Percentiles rank a stretch among this genome's conserved stretches.
These are phyloP conservation scores for Frankliniella intonsa DNA, from an alignment of 2,888 invertebrate species.

Conservation along the genomic window DNA sequence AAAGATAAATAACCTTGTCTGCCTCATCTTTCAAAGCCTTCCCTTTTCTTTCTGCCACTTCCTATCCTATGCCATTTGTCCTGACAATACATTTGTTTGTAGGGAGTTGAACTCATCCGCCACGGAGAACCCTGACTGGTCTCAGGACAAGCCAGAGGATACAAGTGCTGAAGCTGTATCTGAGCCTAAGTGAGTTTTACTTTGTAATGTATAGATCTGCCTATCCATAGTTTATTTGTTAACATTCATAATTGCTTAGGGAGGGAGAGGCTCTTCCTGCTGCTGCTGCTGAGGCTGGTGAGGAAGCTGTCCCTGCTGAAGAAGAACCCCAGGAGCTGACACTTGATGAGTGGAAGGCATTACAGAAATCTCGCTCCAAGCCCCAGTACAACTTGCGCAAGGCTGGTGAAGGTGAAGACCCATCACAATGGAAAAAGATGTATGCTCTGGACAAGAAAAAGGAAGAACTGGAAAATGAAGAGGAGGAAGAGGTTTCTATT, in stretches of 20 bases:
- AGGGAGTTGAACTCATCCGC: slow-evolving; percentile 12
- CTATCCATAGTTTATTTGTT: background rate
- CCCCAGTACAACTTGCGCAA: slow-evolving; percentile 88
- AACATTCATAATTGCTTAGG: slow-evolving; percentile 36
- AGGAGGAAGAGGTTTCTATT: slow-evolving; percentile 41
- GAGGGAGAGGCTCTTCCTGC: slow-evolving; percentile 42
- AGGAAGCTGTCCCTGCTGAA: slow-evolving; percentile 55
- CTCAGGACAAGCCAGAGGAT: slow-evolving; percentile 53
- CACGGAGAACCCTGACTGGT: background rate
- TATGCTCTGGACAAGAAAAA: slow-evolving; percentile 67
- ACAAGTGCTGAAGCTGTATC: slow-evolving; percentile 42
- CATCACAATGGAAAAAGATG: slow-evolving; percentile 89
- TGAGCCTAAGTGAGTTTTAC: slow-evolving; percentile 42
- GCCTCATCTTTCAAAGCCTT: background rate
- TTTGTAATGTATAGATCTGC: background rate
- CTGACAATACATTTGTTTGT: no score
- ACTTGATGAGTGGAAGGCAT: slow-evolving; percentile 89
- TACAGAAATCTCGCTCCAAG: slow-evolving; percentile 73
- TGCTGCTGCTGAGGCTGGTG: slow-evolving; percentile 40
- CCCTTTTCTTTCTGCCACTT: background rate
- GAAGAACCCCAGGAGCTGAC: slow-evolving; percentile 84
- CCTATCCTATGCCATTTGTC: no score
- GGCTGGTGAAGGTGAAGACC: slow-evolving; percentile 90
- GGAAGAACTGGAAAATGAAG: slow-evolving; percentile 52
- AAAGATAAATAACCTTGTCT: no score